phyloP scores from a whole-genome alignment of 2,888 invertebrate genomes.

The Pachymerium ferrugineum region DNA sequence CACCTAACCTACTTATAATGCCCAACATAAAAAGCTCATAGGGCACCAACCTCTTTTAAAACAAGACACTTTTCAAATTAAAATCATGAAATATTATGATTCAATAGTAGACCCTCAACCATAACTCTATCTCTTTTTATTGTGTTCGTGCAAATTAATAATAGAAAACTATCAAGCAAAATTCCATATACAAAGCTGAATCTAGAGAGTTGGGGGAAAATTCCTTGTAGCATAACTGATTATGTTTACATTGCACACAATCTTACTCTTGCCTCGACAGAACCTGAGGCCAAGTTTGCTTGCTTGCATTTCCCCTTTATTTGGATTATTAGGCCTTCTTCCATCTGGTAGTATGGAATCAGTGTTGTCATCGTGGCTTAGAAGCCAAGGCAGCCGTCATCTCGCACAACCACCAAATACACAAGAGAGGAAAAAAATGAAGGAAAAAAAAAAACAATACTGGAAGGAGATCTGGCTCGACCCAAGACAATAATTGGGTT shows the following conservation, averaged over 20 bases:
- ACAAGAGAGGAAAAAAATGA: background rate
- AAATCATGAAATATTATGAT: no score
- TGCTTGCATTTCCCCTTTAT: background rate
- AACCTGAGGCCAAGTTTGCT: background rate
- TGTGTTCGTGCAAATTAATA: background rate
- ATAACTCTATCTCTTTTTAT: no score
- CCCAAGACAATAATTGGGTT: conserved; percentile 20
- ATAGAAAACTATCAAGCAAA: no score
- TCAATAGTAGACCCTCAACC: no score
- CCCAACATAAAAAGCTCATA: background rate
- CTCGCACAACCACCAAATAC: background rate
- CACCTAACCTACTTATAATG: background rate
- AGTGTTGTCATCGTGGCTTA: background rate
- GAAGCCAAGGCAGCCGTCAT: background rate
- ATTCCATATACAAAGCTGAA: background rate
- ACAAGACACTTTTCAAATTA: no score
- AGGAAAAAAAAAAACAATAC: background rate
- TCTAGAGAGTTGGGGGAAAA: background rate
- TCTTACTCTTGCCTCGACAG: background rate
- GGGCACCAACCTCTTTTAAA: background rate
- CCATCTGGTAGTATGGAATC: background rate
- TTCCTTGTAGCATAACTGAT: background rate
- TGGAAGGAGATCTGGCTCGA: background rate
- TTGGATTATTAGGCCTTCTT: conserved; percentile 10
- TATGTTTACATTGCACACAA: conserved; percentile 1